Conservation (phyloP, 1,140 invertebrate species). For the Diabrotica virgifera region DNA sequence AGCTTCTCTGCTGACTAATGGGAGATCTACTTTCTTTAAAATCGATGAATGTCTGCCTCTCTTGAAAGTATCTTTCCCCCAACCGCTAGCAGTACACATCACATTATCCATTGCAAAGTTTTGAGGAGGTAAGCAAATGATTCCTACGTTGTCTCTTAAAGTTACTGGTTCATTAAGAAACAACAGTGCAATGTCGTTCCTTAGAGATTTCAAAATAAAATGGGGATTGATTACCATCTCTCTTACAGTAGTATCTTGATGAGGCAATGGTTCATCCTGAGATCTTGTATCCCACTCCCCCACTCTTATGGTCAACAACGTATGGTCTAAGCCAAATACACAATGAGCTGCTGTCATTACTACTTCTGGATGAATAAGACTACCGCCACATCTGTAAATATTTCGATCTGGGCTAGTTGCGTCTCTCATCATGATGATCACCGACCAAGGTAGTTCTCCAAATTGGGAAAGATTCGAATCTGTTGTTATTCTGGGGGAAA, state of each 20-base stretch:
- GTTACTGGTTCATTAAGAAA: constrained; percentile 57
- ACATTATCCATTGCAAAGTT: constrained; percentile 24
- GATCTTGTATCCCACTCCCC: constrained; percentile 57
- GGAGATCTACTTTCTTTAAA: constrained; percentile 63
- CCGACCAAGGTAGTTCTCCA: constrained; percentile 36
- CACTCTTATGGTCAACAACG: neutral
- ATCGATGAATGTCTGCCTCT: constrained; percentile 52
- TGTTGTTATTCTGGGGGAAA: constrained; percentile 68
- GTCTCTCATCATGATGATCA: constrained; percentile 24
- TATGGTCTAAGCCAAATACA: constrained; percentile 35
- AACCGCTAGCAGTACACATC: constrained; percentile 60
- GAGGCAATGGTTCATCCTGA: constrained; percentile 50
- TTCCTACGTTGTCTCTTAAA: constrained; percentile 50
- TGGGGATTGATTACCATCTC: constrained; percentile 34
- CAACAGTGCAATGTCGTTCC: constrained; percentile 69
- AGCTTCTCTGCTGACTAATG: constrained; percentile 52
- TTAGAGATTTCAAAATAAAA: constrained; percentile 50
- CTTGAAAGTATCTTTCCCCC: constrained; percentile 61
- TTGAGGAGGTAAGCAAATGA: constrained; percentile 52
- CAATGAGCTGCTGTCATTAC: constrained; percentile 65
- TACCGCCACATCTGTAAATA: constrained; percentile 56
- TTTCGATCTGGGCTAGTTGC: constrained; percentile 51
- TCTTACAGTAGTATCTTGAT: constrained; percentile 43
- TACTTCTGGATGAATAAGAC: constrained; percentile 53
- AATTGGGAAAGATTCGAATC: constrained; percentile 53